A percentile compares a stretch with the other conserved stretches of the same genome.
Conservation (phyloP, 2,797 vertebrate species). For the Hirundo rustica region DNA sequence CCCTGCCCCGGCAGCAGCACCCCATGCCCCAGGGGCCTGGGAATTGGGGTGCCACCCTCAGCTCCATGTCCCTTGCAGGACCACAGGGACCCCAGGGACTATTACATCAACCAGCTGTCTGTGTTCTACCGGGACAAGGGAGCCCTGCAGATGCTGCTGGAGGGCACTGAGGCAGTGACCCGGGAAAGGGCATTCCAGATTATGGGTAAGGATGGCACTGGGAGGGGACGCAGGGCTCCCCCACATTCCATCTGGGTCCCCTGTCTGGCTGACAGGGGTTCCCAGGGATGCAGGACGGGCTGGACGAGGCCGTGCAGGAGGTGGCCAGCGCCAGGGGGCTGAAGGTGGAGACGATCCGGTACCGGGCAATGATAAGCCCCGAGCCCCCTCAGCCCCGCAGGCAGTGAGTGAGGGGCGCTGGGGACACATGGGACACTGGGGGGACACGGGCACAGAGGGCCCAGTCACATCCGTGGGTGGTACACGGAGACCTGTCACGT, state of each 20-base stretch:
- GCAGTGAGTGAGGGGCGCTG: background rate
- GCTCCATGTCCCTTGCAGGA: background rate
- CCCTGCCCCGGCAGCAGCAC: background rate
- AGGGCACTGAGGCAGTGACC: background rate
- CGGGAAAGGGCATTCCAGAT: background rate
- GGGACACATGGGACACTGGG: background rate
- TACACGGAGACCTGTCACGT: background rate
- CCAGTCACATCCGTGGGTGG: background rate
- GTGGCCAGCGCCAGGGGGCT: background rate
- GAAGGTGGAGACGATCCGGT: background rate
- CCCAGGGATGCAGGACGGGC: conserved; percentile 24
- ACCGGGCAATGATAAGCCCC: background rate
- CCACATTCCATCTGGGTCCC: no score
- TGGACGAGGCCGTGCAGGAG: background rate
- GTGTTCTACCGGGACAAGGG: background rate
- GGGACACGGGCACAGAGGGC: background rate
- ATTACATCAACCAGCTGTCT: background rate
- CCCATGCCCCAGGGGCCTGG: accelerated
- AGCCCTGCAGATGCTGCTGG: background rate
- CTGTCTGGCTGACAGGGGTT: background rate
- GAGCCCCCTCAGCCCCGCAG: background rate
- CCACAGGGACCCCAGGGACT: background rate
- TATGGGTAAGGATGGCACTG: background rate
- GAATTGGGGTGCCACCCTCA: background rate
- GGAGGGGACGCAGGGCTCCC: background rate